Evolutionary conservation across 2,113 vertebrate genomes (phyloP).

Genomic region (Dromas ardeola): DNA sequence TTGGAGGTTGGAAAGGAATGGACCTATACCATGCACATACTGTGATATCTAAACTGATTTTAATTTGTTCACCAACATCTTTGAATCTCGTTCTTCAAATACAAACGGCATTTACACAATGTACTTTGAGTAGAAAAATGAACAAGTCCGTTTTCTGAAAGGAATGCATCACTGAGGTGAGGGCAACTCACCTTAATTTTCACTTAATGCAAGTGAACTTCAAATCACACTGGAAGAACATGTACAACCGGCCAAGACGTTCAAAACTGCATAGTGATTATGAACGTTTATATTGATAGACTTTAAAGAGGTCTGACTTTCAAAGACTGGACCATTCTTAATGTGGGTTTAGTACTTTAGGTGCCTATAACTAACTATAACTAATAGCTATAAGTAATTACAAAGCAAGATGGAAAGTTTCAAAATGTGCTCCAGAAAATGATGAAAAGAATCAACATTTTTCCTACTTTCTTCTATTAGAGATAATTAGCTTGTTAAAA

Average conservation of each 20-base stretch:
- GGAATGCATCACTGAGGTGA: not conserved
- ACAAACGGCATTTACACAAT: not conserved
- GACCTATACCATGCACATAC: not conserved
- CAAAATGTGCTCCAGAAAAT: not conserved
- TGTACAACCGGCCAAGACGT: not conserved
- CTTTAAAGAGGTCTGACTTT: not conserved
- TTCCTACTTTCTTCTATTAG: not conserved
- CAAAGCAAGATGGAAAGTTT: not conserved
- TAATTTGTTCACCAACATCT: not conserved
- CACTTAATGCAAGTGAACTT: not conserved
- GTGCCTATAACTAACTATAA: not conserved
- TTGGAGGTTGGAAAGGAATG: not conserved
- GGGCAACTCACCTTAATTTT: not conserved
- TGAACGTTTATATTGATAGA: not conserved
- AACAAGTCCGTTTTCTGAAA: not conserved
- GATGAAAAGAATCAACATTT: not conserved
- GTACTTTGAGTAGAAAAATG: not conserved
- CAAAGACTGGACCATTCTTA: not conserved
- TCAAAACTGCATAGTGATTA: not conserved
- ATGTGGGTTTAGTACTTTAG: not conserved
- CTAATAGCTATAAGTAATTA: not conserved
- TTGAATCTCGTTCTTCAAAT: not conserved
- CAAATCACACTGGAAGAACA: not conserved
- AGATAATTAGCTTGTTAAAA: not conserved
- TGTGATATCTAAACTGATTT: not conserved